Conservation (phyloP, 2,888 invertebrate genomes). For the Punctoribates punctum region DNA sequence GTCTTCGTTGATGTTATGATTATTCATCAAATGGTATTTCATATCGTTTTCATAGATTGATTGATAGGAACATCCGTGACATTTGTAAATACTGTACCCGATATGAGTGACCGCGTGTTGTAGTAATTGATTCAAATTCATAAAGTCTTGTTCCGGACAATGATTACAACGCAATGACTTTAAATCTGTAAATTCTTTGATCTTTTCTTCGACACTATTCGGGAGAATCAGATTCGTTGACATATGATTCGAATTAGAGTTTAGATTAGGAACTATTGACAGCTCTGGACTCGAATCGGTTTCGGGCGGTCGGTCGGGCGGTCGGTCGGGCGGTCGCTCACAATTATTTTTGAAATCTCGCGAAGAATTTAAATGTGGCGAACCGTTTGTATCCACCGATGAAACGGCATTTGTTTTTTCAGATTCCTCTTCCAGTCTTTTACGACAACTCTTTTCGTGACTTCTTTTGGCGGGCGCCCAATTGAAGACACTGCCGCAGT, state of each 20-base stretch:
- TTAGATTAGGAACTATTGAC: conserved; percentile 11
- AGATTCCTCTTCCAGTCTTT: neutral
- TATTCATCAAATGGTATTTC: conserved; percentile 34
- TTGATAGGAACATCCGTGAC: conserved; percentile 62
- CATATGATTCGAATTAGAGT: neutral
- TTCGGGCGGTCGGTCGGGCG: neutral
- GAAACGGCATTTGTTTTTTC: too few species aligned
- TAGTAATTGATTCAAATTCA: conserved; percentile 59
- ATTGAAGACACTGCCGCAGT: conserved; percentile 9
- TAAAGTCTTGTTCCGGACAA: conserved; percentile 52
- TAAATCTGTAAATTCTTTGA: conserved; percentile 27
- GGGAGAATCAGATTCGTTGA: conserved; percentile 16
- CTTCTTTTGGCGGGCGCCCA: conserved; percentile 30
- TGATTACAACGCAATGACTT: conserved; percentile 28
- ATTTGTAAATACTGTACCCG: conserved; percentile 70
- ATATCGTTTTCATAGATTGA: conserved; percentile 31
- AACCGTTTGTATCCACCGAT: neutral
- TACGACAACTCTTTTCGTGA: conserved; percentile 31
- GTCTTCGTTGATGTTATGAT: conserved; percentile 25
- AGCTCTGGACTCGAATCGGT: neutral
- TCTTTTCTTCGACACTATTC: conserved; percentile 23
- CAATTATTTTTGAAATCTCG: neutral
- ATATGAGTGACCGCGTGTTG: conserved; percentile 66
- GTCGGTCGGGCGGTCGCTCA: neutral
- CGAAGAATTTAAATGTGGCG: neutral